Conservation (phyloP, 2,888 invertebrate genomes). For the Operophtera brumata region DNA sequence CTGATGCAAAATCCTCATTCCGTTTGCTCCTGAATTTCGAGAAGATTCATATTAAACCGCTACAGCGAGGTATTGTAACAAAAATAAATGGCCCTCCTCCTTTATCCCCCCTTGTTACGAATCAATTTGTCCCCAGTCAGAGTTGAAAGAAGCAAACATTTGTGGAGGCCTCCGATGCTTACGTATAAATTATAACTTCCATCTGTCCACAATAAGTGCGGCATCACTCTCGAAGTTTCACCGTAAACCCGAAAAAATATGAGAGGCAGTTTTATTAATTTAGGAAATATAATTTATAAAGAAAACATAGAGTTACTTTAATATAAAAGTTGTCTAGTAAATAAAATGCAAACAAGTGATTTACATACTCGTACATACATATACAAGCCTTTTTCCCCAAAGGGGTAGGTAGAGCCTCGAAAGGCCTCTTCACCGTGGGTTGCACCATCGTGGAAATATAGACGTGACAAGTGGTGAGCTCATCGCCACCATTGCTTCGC, state of each 20-base stretch:
- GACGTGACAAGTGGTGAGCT: no score
- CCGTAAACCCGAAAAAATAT: background rate
- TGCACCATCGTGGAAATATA: no score
- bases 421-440: no score
- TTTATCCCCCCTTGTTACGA: slow-evolving; percentile 28
- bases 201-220: slow-evolving; percentile 18
- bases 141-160: slow-evolving; percentile 36
- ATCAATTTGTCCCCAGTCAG: slow-evolving; percentile 41
- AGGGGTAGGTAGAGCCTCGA: no score
- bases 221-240: slow-evolving; percentile 13
- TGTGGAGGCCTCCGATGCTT: slow-evolving; percentile 15
- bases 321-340: no score
- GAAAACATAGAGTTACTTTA: no score
- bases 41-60: slow-evolving; percentile 24
- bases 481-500: no score
- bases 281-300: background rate
- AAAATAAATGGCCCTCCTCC: slow-evolving; percentile 34
- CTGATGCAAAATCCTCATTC: slow-evolving; percentile 10
- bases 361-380: no score
- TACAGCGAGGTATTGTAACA: slow-evolving; percentile 9
- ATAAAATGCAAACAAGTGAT: no score
- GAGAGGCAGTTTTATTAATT: background rate
- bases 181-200: slow-evolving; percentile 24
- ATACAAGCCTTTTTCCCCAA: no score
- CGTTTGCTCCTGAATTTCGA: slow-evolving; percentile 12